Evolutionary conservation across 2,113 vertebrate genomes (phyloP).

Genomic region (Trogon surrucura): DNA sequence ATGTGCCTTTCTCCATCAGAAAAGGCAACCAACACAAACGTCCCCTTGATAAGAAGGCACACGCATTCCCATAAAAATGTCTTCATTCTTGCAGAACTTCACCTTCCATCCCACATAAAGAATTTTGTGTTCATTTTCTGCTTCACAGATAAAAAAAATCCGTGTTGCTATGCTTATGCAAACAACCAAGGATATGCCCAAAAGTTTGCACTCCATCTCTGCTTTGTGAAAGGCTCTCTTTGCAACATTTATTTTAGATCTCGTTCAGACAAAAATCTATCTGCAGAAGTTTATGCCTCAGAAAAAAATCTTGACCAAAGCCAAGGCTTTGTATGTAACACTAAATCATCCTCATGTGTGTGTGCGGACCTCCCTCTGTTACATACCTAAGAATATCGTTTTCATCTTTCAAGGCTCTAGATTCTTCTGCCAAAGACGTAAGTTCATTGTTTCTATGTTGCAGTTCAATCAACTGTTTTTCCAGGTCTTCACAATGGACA

Average conservation of each 20-base stretch:
- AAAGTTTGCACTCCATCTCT: not conserved
- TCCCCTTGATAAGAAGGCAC: not conserved
- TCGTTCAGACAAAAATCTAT: not conserved
- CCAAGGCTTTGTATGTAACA: not conserved
- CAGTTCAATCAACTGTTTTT: conserved; percentile 93
- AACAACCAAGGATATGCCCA: not conserved
- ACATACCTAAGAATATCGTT: conserved; percentile 91
- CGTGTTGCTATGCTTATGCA: not conserved
- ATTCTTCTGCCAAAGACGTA: conserved; percentile 93
- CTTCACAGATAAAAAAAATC: not conserved
- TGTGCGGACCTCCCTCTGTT: not conserved
- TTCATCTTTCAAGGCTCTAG: conserved; percentile 92
- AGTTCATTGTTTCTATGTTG: conserved; percentile 95
- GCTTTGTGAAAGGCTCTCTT: not conserved
- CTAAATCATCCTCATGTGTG: not conserved
- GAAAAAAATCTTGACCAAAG: not conserved
- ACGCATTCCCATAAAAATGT: accelerated
- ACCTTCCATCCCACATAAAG: not conserved
- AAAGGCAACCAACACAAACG: not conserved
- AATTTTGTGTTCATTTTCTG: not conserved
- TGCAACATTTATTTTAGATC: not conserved
- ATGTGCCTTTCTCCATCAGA: not conserved
- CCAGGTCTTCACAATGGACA: conserved; percentile 95
- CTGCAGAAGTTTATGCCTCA: not conserved
- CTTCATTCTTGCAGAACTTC: not conserved